phyloP scores from a whole-genome alignment of 30 jellyfish, hydroid and myxozoan species.

The Turritopsis rubra region DNA sequence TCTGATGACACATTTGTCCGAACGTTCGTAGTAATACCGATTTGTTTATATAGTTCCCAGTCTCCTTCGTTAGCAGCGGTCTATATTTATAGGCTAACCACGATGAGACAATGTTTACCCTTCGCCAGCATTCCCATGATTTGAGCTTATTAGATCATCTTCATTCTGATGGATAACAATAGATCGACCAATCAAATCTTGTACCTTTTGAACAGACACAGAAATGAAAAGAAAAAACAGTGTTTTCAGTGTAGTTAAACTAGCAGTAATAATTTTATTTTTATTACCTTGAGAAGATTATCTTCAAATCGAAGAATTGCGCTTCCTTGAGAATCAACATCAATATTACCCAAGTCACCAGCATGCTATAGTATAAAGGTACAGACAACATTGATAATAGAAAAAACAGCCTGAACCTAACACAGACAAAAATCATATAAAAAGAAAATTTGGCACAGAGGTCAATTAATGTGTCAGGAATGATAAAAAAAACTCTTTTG shows the following conservation, averaged over 20 bases:
- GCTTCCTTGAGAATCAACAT: conserved; percentile 36
- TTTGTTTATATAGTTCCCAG: no score
- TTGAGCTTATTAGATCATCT: conserved; percentile 29
- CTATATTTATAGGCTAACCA: no score
- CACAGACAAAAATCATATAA: no score
- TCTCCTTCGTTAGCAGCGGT: no score
- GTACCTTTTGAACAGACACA: conserved; percentile 43
- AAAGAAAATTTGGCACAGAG: no score
- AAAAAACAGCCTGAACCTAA: background rate
- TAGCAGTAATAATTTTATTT: no score
- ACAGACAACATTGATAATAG: background rate
- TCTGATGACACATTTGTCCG: no score
- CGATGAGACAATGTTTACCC: conserved; percentile 39
- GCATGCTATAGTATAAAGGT: conserved; percentile 59
- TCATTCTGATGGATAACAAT: conserved; percentile 72
- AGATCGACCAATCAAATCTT: conserved; percentile 95
- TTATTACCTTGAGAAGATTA: conserved; percentile 66
- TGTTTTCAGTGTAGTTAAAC: background rate
- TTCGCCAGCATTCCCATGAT: conserved; percentile 41
- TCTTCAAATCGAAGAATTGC: conserved; percentile 68
- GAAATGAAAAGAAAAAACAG: background rate
- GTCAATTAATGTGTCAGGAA: no score
- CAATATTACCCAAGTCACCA: conserved; percentile 91
- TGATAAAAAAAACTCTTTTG: no score
- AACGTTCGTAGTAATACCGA: no score